Evolutionary conservation across 2,888 invertebrate species (phyloP), one percentile per base, ranked within the genome.

Genomic region (Aleiodes alternator): DNA sequence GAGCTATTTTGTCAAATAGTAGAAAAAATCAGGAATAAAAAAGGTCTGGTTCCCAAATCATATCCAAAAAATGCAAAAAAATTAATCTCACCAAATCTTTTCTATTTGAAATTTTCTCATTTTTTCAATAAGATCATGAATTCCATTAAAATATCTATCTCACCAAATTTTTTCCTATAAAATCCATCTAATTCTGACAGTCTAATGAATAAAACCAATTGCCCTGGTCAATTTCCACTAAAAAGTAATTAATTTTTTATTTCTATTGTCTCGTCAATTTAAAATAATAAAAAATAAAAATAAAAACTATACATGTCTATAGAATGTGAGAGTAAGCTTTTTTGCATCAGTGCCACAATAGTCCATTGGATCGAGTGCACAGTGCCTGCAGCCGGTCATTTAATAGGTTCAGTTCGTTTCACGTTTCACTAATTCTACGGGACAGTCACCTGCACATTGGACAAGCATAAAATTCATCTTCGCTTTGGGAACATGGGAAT

Each of bases 391-490:
- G 16, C 43, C 55, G 68, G 75, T 68, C 72, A 72, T 79, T 79
- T 75, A 77, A 80, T 80, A 76, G 76, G 53, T 78, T 79, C 64
- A 75, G 72, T 78, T 78, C 78, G 74, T 74, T 80, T 76, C 73
- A 78, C 78, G 78, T 76, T 80, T 59, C 72, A 75, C 76, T 74
- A 78, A 79, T 78, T 76, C 69, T 51, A 78, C 74, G 8, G 55
- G 51, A 74, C 43, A 57, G 66, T 51, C 71, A 31, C n/a, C 55
- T 66, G 68, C 48, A 68, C 71, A 75, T 50, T 57, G 43, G 69
- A 56, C 64, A 61, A 61, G 70, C 50, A 75, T 75, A 75, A 75
- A 70, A 75, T 75, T 75, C 74, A 75, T 75, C 74, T 75, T 75
- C 64, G 55, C 56, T 34, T 64, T 64, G 38, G 51, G 16, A 61